Base-by-base conservation (phyloP, 1,140 invertebrate genomes). In the Homarus americanus region DNA sequence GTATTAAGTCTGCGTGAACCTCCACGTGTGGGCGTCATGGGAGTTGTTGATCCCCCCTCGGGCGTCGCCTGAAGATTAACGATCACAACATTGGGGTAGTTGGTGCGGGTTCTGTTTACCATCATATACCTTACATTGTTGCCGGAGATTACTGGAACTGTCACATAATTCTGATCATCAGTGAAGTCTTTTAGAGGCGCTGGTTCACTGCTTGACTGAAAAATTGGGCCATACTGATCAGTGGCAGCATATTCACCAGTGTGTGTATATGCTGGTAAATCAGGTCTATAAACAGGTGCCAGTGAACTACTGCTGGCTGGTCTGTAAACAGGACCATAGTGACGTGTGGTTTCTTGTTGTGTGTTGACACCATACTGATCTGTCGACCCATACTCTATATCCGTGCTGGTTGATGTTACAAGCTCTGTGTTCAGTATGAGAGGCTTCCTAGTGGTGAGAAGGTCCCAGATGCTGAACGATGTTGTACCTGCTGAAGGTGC, bases 381-480 rank as follows among this genome's bases (percentile, higher is more conserved):
- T 32, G 90, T 53, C 38, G 79, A 78, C 17, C 86, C 91, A 66
- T 75, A 91, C 28, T 87, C 75, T 17, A 93, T 76, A 34, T 93
- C 90, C 7, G 85, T 87, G 63, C 93, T 93, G 28, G 91, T 90
- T 15, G 93, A 90, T 4, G 93, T 93, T 28, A 93, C 92, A 20
- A 93, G 80, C 40, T 93, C 93, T 17, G 93, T 93, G 58, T 93
- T 87, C 3, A 93, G 72, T 40, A 93, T 91, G 58, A 91, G 79
- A 66, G 93, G 93, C 86, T 92, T 93, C 34, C 82, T 79, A 20
- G 90, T 92, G 75, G 87, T 92, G 66, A 92, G 88, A 17, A 92
- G 40, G 75, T 92, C 83, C 75, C 91, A 91, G 53, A 93, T 87
- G 34, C 72, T 92, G 34, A 83, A 82, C 12, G 40, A 49, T 9